These are phyloP conservation scores for Hemithea aestivaria DNA, from an alignment of 2,888 invertebrate species.

Conservation along the genomic window DNA sequence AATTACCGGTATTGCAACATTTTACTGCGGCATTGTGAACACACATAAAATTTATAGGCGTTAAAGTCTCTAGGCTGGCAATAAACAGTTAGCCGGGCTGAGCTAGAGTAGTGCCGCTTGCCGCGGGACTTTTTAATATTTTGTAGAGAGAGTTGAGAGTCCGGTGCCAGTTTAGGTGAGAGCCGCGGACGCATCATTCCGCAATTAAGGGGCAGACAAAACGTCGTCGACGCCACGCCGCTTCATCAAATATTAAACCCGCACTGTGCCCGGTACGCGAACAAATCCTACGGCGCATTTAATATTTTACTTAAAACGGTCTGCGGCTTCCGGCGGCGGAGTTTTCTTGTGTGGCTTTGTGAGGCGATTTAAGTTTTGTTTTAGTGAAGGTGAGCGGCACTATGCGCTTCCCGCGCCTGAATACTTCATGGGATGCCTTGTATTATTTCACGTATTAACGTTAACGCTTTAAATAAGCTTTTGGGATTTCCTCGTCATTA, in stretches of 20 bases:
- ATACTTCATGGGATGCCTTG: constrained; percentile 52
- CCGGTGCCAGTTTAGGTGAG: constrained; percentile 28
- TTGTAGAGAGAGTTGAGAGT: constrained; percentile 38
- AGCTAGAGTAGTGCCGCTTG: constrained; percentile 31
- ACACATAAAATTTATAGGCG: constrained; percentile 69
- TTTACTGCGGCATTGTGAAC: constrained; percentile 66
- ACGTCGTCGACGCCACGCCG: constrained; percentile 51
- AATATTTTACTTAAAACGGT: constrained; percentile 74
- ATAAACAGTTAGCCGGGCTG: constrained; percentile 63
- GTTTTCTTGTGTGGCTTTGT: constrained; percentile 59
- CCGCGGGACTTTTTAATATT: constrained; percentile 61
- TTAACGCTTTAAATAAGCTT: constrained; percentile 30
- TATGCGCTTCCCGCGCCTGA: constrained; percentile 42
- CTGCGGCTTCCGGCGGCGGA: constrained; percentile 59
- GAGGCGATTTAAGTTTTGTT: constrained; percentile 64
- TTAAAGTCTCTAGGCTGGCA: constrained; percentile 64
- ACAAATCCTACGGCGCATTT: constrained; percentile 66
- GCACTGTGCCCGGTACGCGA: constrained; percentile 46
- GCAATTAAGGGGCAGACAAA: constrained; percentile 67
- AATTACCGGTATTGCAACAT: constrained; percentile 69
- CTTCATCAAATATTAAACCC: constrained; percentile 68
- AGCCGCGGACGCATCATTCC: constrained; percentile 51
- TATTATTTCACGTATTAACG: constrained; percentile 34
- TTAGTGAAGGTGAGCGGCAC: constrained; percentile 43
- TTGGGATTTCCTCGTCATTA: constrained; percentile 19